A percentile compares a stretch with the other conserved stretches of the same genome.
These are phyloP conservation scores for Pammene fasciana DNA, from an alignment of 2,888 invertebrate genomes.

Conservation along the genomic window DNA sequence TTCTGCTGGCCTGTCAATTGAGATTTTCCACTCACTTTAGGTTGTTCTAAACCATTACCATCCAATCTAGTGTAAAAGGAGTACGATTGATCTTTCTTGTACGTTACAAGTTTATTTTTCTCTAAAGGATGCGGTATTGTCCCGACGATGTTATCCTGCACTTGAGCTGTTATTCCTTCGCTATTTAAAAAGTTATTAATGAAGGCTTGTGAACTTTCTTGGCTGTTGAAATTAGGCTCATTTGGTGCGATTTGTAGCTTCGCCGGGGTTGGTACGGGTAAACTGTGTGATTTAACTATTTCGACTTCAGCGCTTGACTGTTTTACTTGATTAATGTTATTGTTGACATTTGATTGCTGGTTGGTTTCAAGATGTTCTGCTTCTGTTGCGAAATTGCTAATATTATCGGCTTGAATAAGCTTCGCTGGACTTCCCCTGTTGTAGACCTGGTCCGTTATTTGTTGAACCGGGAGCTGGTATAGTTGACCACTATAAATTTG, in stretches of 20 bases:
- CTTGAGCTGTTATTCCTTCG: slow-evolving; percentile 71
- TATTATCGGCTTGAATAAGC: slow-evolving; percentile 47
- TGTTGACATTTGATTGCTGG: slow-evolving; percentile 47
- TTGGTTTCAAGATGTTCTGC: slow-evolving; percentile 47
- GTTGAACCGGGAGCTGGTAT: slow-evolving; percentile 73
- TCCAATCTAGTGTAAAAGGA: slow-evolving; percentile 69
- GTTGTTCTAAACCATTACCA: slow-evolving; percentile 50
- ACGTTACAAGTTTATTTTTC: slow-evolving; percentile 69
- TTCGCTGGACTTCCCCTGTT: slow-evolving; percentile 60
- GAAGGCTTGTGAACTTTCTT: slow-evolving; percentile 53
- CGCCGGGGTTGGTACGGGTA: slow-evolving; percentile 51
- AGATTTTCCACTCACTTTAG: slow-evolving; percentile 43
- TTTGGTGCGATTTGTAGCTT: slow-evolving; percentile 60
- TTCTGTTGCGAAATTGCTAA: slow-evolving; percentile 49
- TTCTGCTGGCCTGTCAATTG: slow-evolving; percentile 46
- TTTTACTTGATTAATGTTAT: slow-evolving; percentile 47
- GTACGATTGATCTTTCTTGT: slow-evolving; percentile 74
- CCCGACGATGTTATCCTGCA: slow-evolving; percentile 73
- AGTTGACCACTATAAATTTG: slow-evolving; percentile 75
- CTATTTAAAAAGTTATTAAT: slow-evolving; percentile 59
- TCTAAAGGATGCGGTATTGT: slow-evolving; percentile 72
- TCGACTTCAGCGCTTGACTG: slow-evolving; percentile 59
- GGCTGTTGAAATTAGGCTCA: slow-evolving; percentile 56
- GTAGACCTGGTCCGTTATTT: slow-evolving; percentile 70
- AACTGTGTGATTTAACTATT: slow-evolving; percentile 63